These are phyloP conservation scores for Eptesicus fuscus DNA, from an alignment of 2,113 vertebrate species.

Conservation along the genomic window DNA sequence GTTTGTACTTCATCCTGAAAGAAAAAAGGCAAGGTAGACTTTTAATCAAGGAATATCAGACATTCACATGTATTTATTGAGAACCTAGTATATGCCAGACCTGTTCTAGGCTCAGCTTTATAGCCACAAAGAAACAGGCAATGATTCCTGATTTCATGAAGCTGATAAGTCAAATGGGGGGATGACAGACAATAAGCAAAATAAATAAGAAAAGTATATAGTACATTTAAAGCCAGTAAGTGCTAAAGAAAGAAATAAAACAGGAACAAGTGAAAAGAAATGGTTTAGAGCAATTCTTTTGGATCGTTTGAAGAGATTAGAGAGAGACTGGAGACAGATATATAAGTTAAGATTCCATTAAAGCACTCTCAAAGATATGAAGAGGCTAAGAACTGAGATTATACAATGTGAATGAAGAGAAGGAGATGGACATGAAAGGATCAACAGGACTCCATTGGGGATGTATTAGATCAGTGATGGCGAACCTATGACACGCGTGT, in stretches of 20 bases:
- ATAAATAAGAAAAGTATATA: neutral
- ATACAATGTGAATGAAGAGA: neutral
- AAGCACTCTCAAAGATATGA: neutral
- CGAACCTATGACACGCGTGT: no score
- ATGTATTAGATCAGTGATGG: accelerated
- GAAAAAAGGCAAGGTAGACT: neutral
- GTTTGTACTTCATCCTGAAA: neutral
- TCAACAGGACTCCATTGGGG: neutral
- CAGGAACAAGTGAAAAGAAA: neutral
- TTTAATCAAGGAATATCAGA: neutral
- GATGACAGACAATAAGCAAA: neutral
- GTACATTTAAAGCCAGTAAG: neutral
- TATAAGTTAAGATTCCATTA: neutral
- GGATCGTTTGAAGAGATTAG: neutral
- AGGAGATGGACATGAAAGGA: neutral
- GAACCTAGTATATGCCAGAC: neutral
- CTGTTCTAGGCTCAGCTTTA: neutral
- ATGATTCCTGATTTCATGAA: neutral
- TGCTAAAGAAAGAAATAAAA: neutral
- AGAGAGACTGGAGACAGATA: neutral
- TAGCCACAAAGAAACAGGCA: neutral
- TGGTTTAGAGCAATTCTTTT: neutral
- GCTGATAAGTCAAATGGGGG: neutral
- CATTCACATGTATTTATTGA: neutral
- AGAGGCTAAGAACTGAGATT: neutral